Evolutionary conservation across 2,888 invertebrate genomes (phyloP), one percentile per base, ranked within the genome.

Genomic region (Dasypogon diadema): DNA sequence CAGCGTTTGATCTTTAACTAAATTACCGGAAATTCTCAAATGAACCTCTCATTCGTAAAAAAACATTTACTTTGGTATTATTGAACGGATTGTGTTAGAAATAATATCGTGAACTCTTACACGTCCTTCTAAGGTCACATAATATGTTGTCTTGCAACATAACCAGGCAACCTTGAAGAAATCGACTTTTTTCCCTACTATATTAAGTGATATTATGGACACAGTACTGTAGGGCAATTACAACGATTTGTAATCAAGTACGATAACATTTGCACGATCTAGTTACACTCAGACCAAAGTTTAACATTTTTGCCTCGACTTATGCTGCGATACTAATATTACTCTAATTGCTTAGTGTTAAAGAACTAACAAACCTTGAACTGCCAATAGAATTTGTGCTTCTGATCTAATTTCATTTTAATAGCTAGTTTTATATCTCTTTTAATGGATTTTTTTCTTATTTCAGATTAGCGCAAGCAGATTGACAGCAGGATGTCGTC

Each of bases 401-500:
- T 12, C 5, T 30, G 34, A 30, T 6, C 10, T 30, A 30, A 30
- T 30, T 30, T 30, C 5, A 30, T 30, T 30, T n/a, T n/a, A n/a
- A n/a, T n/a, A n/a, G n/a, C n/a, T n/a, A n/a, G n/a, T n/a, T n/a
- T n/a, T n/a, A n/a, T n/a, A 48, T 70, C 37, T 75, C 14, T 42
- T 77, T n/a, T n/a, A n/a, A n/a, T n/a, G n/a, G n/a, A 46, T 76
- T 54, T 22, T 77, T 22, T 58, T 65, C 10, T 77, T 58, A 63
- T 79, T 77, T 10, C 77, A 78, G 78, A 77, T 48, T 77, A 72
- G 24, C 77, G 68, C 22, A 76, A 77, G 18, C 77, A 56, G 63
- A 72, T 74, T 46, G 68, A 73, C 72, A 76, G 75, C 76, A 79
- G 76, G 37, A 79, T 78, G 77, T 77, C 55, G 70, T 77, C 77